These are phyloP conservation scores for Rhinolophus sinicus DNA, from an alignment of 2,113 vertebrate species.

Conservation along the genomic window DNA sequence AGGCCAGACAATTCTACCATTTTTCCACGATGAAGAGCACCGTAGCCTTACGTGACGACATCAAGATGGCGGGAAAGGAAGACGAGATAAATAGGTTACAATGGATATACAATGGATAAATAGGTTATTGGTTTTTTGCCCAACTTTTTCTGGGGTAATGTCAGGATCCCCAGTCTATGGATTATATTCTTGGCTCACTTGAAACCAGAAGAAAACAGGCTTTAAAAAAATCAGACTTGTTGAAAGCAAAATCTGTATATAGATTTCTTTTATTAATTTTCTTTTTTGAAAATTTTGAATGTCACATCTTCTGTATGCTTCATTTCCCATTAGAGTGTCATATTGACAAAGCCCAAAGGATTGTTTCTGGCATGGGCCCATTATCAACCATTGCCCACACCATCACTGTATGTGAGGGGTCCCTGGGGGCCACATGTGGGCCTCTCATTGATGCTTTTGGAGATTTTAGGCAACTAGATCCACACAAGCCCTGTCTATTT, in stretches of 20 bases:
- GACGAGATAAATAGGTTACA: too few species aligned
- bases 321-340: not conserved
- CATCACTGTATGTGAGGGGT: not conserved
- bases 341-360: not conserved
- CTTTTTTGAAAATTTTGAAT: not conserved
- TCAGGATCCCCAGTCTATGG: not conserved
- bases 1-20: conserved; percentile 25
- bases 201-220: not conserved
- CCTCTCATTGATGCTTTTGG: not conserved
- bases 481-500: not conserved
- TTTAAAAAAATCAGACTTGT: not conserved
- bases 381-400: not conserved
- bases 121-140: not conserved
- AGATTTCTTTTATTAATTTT: not conserved
- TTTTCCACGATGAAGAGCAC: not conserved
- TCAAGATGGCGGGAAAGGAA: not conserved
- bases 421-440: not conserved
- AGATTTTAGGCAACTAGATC: not conserved
- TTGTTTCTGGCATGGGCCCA: not conserved
- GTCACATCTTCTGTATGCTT: not conserved
- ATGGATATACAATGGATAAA: not conserved
- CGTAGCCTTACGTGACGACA: not conserved
- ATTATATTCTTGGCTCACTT: conserved; percentile 8
- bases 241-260: not conserved
- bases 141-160: not conserved